phyloP scores from a whole-genome alignment of 2,797 vertebrate species.

The Onychomys torridus region DNA sequence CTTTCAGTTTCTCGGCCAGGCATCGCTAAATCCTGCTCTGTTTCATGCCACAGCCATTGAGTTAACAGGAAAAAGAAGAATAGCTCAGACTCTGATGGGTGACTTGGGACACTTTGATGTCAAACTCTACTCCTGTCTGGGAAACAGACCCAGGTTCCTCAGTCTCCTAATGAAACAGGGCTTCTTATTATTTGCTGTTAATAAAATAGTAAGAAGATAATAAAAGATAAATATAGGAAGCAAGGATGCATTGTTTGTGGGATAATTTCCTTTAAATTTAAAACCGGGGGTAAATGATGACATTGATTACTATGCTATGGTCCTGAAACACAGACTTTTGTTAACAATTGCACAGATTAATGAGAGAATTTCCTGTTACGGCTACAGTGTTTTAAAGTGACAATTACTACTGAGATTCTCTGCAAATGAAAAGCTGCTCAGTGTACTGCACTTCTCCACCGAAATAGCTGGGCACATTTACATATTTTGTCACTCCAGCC shows the following conservation, averaged over 20 bases:
- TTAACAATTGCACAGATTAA: not conserved
- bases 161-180: not conserved
- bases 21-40: not conserved
- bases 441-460: not conserved
- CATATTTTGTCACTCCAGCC: not conserved
- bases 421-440: not conserved
- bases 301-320: not conserved
- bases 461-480: not conserved
- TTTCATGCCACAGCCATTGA: not conserved
- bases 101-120: not conserved
- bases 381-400: not conserved
- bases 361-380: not conserved
- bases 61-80: not conserved
- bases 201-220: too few relatives aligned
- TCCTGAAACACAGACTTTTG: not conserved
- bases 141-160: not conserved
- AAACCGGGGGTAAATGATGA: not conserved
- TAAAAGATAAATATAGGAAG: not conserved
- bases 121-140: not conserved
- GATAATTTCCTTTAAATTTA: conserved; percentile 28
- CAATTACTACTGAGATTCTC: not conserved
- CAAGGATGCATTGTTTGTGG: not conserved
- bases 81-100: not conserved
- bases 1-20: not conserved
- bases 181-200: not conserved